Conservation (phyloP, 2,113 vertebrate species). For the Percopsis transmontana region DNA sequence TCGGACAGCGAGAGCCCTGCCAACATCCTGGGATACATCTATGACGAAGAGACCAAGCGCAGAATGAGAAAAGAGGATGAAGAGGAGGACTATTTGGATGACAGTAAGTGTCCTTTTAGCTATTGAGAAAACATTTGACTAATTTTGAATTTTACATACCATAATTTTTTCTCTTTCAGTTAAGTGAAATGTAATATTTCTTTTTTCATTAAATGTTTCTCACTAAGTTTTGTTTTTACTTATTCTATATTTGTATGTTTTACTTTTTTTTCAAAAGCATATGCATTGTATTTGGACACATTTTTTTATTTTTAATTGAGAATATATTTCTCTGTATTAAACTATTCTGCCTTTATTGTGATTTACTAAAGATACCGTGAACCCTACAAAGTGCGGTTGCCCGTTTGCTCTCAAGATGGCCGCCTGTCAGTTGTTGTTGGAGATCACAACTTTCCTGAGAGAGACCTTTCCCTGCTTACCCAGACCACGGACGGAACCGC, state of each 20-base stretch:
- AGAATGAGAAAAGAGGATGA: conserved; percentile 95
- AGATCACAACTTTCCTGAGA: conserved; percentile 96
- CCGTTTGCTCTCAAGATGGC: conserved; percentile 99
- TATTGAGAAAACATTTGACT: no score
- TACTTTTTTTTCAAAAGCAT: neutral
- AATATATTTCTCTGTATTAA: neutral
- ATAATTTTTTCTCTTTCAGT: neutral
- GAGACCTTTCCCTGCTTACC: conserved; percentile 97
- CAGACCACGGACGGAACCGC: conserved; percentile 90
- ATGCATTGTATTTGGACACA: neutral
- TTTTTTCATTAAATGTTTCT: neutral
- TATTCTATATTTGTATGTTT: neutral
- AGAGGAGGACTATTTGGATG: conserved; percentile 98
- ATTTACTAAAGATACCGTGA: conserved; percentile 87
- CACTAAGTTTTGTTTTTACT: neutral
- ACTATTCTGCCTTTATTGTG: neutral
- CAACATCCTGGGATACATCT: conserved; percentile 95
- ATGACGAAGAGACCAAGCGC: conserved; percentile 95
- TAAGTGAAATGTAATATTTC: neutral
- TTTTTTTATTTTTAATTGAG: neutral
- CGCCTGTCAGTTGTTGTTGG: conserved; percentile 93
- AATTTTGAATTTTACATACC: no score
- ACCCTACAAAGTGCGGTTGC: conserved; percentile 96
- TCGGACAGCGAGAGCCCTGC: conserved; percentile 95
- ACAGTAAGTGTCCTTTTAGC: conserved; percentile 83